Evolutionary conservation across 2,797 vertebrate genomes (phyloP).

Genomic region (Mastacembelus armatus): DNA sequence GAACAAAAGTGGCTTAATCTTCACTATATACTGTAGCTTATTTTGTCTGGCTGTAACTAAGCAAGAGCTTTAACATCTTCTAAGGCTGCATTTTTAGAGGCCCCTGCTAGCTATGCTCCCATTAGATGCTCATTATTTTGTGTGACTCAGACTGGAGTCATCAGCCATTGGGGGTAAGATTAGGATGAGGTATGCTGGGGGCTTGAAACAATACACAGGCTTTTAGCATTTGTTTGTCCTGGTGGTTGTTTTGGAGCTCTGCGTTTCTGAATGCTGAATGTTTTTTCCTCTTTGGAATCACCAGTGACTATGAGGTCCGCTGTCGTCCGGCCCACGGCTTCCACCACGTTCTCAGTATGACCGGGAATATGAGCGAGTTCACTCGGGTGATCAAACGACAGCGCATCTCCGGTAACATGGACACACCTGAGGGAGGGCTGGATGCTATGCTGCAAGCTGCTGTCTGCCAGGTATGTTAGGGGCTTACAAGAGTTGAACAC

Average conservation of each 20-base stretch:
- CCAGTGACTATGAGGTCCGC: constrained; percentile 91
- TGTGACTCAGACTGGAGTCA: constrained; percentile 27
- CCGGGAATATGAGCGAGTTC: constrained; percentile 94
- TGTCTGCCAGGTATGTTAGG: constrained; percentile 90
- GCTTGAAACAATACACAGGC: constrained; percentile 19
- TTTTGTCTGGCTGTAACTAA: neutral
- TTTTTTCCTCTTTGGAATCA: neutral
- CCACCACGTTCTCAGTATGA: constrained; percentile 93
- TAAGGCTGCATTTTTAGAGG: neutral
- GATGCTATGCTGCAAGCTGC: constrained; percentile 97
- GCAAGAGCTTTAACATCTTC: neutral
- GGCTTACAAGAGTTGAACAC: neutral
- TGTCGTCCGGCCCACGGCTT: constrained; percentile 96
- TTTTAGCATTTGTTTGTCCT: constrained; percentile 12
- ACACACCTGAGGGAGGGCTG: constrained; percentile 96
- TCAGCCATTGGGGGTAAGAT: constrained; percentile 6
- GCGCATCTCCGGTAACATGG: constrained; percentile 96
- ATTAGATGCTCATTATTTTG: neutral
- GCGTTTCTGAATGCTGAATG: constrained; percentile 20
- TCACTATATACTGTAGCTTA: neutral
- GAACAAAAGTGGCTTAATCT: neutral
- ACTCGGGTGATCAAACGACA: constrained; percentile 91
- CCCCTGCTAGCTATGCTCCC: too few species aligned
- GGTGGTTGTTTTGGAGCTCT: constrained; percentile 1
- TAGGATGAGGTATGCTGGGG: constrained; percentile 13